Percentiles rank a stretch among this genome's conserved stretches.
phyloP scores from a whole-genome alignment of 2,888 invertebrate species.

The Parthenolecanium corni region DNA sequence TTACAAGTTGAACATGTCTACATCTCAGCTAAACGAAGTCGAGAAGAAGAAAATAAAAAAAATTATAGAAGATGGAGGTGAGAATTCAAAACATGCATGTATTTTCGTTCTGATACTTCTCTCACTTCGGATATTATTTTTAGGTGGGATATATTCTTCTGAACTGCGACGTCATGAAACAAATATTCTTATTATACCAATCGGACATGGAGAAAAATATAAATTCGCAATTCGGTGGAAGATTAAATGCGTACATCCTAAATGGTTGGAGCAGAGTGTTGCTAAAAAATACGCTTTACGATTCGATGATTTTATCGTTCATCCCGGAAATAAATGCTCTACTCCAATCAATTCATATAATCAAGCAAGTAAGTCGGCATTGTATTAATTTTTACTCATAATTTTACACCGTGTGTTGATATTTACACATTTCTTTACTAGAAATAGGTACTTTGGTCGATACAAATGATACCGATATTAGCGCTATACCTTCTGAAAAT shows the following conservation, averaged over 20 bases:
- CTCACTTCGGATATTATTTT: conserved; percentile 33
- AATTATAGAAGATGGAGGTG: conserved; percentile 58
- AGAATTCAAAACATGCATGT: conserved; percentile 29
- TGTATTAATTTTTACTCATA: background rate
- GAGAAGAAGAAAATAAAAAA: conserved; percentile 55
- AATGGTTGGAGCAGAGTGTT: conserved; percentile 73
- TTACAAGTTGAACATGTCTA: conserved; percentile 60
- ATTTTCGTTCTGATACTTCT: background rate
- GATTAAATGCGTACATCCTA: conserved; percentile 57
- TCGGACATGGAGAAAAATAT: conserved; percentile 58
- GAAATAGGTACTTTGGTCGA: background rate
- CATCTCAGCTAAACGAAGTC: conserved; percentile 56
- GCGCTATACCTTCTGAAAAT: conserved; percentile 8
- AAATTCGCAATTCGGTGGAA: conserved; percentile 47
- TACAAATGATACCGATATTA: conserved; percentile 13
- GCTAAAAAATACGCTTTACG: conserved; percentile 47
- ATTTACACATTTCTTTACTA: background rate
- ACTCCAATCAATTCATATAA: conserved; percentile 3
- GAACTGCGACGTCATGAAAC: conserved; percentile 44
- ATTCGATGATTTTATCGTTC: conserved; percentile 18
- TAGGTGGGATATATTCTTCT: conserved; percentile 49
- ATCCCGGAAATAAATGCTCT: background rate
- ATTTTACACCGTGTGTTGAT: background rate
- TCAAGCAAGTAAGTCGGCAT: background rate
- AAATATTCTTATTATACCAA: conserved; percentile 45